phyloP scores from a whole-genome alignment of 2,888 invertebrate genomes.

The Dolichomitus sp. region DNA sequence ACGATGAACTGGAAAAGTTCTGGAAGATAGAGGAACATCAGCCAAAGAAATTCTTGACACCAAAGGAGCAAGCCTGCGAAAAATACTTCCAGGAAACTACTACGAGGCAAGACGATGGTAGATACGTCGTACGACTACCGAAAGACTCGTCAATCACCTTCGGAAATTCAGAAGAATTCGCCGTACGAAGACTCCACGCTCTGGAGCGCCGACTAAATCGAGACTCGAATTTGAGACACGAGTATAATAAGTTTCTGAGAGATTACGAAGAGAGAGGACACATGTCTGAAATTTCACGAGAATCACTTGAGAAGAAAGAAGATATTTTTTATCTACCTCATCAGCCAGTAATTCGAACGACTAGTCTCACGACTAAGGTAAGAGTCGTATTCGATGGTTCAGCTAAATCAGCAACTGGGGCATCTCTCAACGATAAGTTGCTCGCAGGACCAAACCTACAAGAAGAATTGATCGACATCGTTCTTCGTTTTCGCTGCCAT shows the following conservation, averaged over 20 bases:
- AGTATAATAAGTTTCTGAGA: constrained; percentile 17
- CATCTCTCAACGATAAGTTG: constrained; percentile 61
- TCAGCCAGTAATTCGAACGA: constrained; percentile 57
- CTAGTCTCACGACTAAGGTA: constrained; percentile 60
- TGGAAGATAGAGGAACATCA: constrained; percentile 32
- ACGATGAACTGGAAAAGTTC: constrained; percentile 14
- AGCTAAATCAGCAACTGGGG: constrained; percentile 48
- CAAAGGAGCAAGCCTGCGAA: constrained; percentile 33
- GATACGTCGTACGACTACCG: constrained; percentile 41
- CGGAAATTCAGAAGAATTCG: constrained; percentile 29
- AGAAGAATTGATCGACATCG: neutral
- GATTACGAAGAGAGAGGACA: constrained; percentile 6
- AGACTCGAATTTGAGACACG: neutral
- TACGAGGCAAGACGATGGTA: constrained; percentile 8
- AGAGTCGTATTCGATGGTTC: constrained; percentile 66
- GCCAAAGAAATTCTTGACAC: neutral
- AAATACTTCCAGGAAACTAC: constrained; percentile 1
- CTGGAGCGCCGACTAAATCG: neutral
- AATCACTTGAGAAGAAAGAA: neutral
- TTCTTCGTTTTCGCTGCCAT: too few relatives aligned
- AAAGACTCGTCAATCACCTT: neutral
- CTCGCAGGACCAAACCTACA: constrained; percentile 63
- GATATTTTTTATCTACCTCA: constrained; percentile 51
- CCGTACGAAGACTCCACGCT: constrained; percentile 15
- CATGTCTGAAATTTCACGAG: constrained; percentile 3